phyloP scores from a whole-genome alignment of 2,797 vertebrate genomes.

The Manis javanica region DNA sequence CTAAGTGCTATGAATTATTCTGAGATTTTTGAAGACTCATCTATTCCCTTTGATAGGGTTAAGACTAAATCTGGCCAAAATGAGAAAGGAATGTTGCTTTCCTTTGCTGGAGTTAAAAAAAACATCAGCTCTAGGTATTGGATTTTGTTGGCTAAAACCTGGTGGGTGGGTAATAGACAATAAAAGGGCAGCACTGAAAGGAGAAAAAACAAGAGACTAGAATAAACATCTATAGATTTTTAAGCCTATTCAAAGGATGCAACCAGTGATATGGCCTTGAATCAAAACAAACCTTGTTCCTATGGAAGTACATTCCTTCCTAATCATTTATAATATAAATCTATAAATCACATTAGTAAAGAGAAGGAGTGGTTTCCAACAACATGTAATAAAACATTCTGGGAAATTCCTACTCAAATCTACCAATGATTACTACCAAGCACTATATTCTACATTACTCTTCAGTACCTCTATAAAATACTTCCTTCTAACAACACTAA shows the following conservation, averaged over 20 bases:
- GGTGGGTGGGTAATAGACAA: constrained; percentile 28
- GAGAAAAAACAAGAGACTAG: background rate
- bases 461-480: constrained; percentile 22
- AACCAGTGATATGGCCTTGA: constrained; percentile 38
- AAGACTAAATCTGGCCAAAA: constrained; percentile 36
- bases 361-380: constrained; percentile 46
- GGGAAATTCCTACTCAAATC: constrained; percentile 32
- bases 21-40: background rate
- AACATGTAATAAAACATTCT: constrained; percentile 10
- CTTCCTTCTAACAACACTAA: constrained; percentile 44
- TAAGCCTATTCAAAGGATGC: constrained; percentile 52
- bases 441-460: background rate
- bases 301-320: background rate
- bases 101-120: constrained; percentile 23
- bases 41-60: no score
- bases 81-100: background rate
- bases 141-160: constrained; percentile 45
- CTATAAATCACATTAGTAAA: constrained; percentile 57
- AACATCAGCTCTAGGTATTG: constrained; percentile 32
- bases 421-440: constrained; percentile 8
- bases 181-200: constrained; percentile 3
- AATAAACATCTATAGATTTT: constrained; percentile 3
- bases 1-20: constrained; percentile 46
- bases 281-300: constrained; percentile 55
- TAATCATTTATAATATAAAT: background rate